Conservation (phyloP, 2,888 invertebrate genomes). For the Chymomyza caudatula region DNA sequence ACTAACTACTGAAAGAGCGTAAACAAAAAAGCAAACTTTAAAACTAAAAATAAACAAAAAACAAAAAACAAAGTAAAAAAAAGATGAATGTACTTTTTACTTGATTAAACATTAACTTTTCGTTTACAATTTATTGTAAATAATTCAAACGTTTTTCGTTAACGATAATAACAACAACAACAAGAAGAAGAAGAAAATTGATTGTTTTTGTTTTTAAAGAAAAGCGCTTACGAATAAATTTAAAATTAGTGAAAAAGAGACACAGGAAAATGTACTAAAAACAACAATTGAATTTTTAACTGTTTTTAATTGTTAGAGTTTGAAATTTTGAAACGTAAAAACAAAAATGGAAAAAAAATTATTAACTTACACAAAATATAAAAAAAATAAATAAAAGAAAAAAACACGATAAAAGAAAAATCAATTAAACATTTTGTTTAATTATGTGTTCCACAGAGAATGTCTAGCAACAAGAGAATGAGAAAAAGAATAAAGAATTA, state of each 20-base stretch:
- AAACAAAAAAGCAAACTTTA: constrained; percentile 15
- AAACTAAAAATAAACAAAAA: not conserved
- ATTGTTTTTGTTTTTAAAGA: constrained; percentile 51
- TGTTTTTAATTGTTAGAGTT: constrained; percentile 73
- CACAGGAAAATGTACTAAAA: constrained; percentile 54
- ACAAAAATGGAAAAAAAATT: constrained; percentile 7
- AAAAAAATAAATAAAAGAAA: constrained; percentile 9
- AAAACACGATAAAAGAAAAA: constrained; percentile 6
- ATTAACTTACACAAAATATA: constrained; percentile 42
- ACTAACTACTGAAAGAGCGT: not conserved
- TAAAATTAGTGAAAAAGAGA: constrained; percentile 50
- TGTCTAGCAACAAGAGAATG: constrained; percentile 33
- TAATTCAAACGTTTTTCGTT: constrained; percentile 63
- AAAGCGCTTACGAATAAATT: constrained; percentile 41
- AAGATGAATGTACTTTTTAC: constrained; percentile 33
- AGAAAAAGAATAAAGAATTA: constrained; percentile 46
- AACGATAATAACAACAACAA: constrained; percentile 7
- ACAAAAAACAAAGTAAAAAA: constrained; percentile 21
- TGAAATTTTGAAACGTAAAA: constrained; percentile 43
- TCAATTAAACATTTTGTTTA: not conserved
- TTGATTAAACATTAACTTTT: constrained; percentile 7
- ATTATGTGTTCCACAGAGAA: constrained; percentile 7
- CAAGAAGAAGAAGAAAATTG: constrained; percentile 20
- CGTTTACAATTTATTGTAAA: constrained; percentile 68
- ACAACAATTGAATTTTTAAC: constrained; percentile 66